Conservation (phyloP, 2,113 vertebrate genomes). For the Pandion haliaetus region DNA sequence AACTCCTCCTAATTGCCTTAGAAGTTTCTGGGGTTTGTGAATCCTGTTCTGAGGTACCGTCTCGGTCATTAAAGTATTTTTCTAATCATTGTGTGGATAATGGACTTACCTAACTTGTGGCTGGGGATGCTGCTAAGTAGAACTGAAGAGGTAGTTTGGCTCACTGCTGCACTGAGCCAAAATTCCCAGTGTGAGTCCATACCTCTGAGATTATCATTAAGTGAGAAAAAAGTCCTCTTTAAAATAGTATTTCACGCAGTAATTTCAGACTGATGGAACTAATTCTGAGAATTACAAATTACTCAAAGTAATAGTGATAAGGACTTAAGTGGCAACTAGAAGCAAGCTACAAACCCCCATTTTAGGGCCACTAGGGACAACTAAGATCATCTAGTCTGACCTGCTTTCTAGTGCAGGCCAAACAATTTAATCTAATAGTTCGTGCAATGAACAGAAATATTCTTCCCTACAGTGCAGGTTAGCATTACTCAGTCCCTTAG, state of each 20-base stretch:
- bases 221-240: neutral
- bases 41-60: neutral
- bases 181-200: neutral
- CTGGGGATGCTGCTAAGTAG: neutral
- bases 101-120: neutral
- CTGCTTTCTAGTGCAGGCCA: neutral
- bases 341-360: neutral
- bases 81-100: neutral
- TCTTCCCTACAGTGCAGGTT: neutral
- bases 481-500: neutral
- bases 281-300: neutral
- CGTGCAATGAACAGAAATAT: neutral
- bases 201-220: neutral
- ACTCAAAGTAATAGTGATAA: neutral
- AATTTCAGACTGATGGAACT: neutral
- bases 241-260: neutral
- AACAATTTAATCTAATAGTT: neutral
- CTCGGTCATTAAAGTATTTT: neutral
- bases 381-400: neutral
- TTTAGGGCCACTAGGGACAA: neutral
- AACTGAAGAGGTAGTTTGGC: neutral
- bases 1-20: neutral
- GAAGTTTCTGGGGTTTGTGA: neutral
- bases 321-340: neutral
- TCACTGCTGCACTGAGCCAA: neutral